A percentile compares a stretch with the other conserved stretches of the same genome.
phyloP scores from a whole-genome alignment of 2,888 invertebrate genomes.

The Antheraea assamensis region DNA sequence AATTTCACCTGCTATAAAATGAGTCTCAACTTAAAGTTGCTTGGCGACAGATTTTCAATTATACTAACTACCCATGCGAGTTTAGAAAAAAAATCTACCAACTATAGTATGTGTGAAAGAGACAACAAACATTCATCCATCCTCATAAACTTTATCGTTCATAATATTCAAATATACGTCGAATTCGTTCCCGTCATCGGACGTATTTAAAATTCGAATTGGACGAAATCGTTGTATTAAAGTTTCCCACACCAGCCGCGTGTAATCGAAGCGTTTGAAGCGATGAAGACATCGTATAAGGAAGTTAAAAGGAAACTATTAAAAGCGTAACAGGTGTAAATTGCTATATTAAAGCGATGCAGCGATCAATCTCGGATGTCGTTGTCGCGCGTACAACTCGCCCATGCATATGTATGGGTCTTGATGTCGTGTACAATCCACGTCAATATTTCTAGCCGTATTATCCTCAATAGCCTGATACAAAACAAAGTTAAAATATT shows the following conservation, averaged over 20 bases:
- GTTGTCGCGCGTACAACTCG: conserved; percentile 35
- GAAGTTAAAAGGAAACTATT: conserved; percentile 53
- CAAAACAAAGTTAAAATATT: too few relatives aligned
- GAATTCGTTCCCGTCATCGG: background rate
- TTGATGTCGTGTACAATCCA: conserved; percentile 28
- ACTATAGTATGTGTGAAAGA: too few relatives aligned
- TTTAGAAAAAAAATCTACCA: too few relatives aligned
- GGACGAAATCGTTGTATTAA: conserved; percentile 31
- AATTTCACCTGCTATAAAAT: too few relatives aligned
- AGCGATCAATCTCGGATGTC: conserved; percentile 60
- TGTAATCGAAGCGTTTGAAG: conserved; percentile 27
- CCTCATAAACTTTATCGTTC: background rate
- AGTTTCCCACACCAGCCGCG: conserved; percentile 35
- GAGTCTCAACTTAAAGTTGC: too few relatives aligned
- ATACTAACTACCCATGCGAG: too few relatives aligned
- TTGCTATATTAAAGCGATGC: conserved; percentile 61
- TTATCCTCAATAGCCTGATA: too few relatives aligned
- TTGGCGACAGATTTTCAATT: too few relatives aligned
- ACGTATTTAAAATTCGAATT: conserved; percentile 37
- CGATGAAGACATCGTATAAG: conserved; percentile 46
- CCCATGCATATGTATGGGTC: conserved; percentile 45
- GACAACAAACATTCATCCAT: too few relatives aligned
- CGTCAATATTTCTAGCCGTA: too few relatives aligned
- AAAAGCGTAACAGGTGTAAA: conserved; percentile 67
- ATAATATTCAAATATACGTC: background rate